Evolutionary conservation across 1,140 invertebrate species (phyloP), one percentile per base, ranked within the genome.

Genomic region (Acyrthosiphon pisum): DNA sequence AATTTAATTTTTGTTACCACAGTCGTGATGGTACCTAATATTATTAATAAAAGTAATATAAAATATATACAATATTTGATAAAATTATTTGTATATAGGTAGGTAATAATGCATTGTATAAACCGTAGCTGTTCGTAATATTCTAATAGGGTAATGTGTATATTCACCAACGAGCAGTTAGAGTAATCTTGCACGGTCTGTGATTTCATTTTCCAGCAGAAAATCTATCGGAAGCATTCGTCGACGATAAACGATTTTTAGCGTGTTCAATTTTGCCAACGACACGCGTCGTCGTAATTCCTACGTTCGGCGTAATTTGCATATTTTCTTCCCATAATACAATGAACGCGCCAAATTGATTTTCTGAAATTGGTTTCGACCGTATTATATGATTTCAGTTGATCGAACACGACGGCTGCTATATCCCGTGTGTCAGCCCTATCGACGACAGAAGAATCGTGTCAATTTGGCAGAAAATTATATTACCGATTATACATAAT

Each of bases 311-410:
- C 2, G 83, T 26, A 41, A 84, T 41, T 86, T 88, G 11, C 46
- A 35, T 50, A 53, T 88, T 20, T 41, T 41, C 41, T 41, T 41
- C 23, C 50, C 30, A 14, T 76, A n/a, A 18, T 88, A 50, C n/a
- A 88, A 88, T 53, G 26, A 48, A 88, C 37, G 41, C 0, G n/a
- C 46, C 6, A 48, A 30, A 30, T 48, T n/a, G 46, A 88, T 88
- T 88, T 88, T 48, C 86, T n/a, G 2, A 48, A 88, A 88, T 88
- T 53, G 46, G 20, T n/a, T 35, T 37, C 18, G 46, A 35, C n/a
- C 18, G n/a, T 88, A 35, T 35, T 48, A 88, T 48, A 88, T 35
- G 48, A 88, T 88, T 88, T 88, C 87, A 20, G 87, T 88, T 37
- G 87, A 88, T 37, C 50, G 46, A 35, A 88, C 46, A 53, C 46